Base-by-base conservation (phyloP, 2,888 invertebrate genomes). In the Poecilobothrus nobilitatus region DNA sequence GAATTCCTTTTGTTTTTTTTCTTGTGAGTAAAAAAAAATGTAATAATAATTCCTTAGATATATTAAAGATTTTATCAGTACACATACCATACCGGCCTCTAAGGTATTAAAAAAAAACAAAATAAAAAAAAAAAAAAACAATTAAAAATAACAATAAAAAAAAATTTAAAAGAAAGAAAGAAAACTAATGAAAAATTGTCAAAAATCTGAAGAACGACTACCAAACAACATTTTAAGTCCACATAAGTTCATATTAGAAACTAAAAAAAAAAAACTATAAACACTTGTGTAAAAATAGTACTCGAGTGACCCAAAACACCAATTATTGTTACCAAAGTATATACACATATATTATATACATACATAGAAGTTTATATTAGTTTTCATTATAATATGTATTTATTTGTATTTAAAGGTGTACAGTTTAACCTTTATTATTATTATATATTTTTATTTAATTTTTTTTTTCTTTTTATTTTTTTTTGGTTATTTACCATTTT, bases 21-120 rank as follows among this genome's bases (percentile, higher is more conserved):
- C 18, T 53, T 5, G 37, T 10, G 53, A 18, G 53, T 53, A 15
- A 9, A 53, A 53, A 53, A 53, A 53, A 18, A 53, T 53, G 15
- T 53, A 53, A 53, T 53, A 53, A 53, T 53, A 53, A 53, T 53
- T 53, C 53, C n/a, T 53, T 53, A n/a, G 53, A 6, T 53, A 53
- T 53, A 53, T 37, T 37, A 10, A 10, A 53, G 53, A 53, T 53
- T 53, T 53, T 53, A 53, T 53, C 53, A 53, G 15, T 12, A 53
- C 9, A 53, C 53, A 53, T 53, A 53, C 53, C 18, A 53, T 18
- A 53, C 18, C 15, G 53, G 53, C 53, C 53, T 37, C 18, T 4
- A 6, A 18, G 53, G 53, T 53, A 15, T 53, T 53, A 53, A 18
- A n/a, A 44, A 3, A 10, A 53, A 53, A 18, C 9, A 4, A 53